Percentiles rank a stretch among this genome's conserved stretches.
These are phyloP conservation scores for Cryptotis parvus DNA, from an alignment of 2,113 vertebrate genomes.

Conservation along the genomic window DNA sequence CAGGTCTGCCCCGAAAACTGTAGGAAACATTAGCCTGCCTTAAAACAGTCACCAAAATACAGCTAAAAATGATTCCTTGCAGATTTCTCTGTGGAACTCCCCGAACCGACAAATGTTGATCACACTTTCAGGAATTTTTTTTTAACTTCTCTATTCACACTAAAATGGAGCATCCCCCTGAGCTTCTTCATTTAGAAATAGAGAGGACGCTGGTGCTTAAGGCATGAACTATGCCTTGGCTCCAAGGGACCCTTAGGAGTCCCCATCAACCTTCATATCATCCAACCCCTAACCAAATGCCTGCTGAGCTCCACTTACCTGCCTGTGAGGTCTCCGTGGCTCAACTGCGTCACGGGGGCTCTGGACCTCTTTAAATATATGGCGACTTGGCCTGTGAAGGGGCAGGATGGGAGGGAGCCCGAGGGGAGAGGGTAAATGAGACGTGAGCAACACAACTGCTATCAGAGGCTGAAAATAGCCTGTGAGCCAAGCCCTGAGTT, in stretches of 20 bases:
- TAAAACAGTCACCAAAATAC: neutral
- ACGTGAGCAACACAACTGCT: conserved; percentile 86
- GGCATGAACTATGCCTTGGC: neutral
- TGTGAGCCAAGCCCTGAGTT: conserved; percentile 88
- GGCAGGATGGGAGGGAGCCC: conserved; percentile 80
- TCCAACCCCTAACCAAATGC: neutral
- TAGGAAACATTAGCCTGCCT: neutral
- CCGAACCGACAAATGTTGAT: neutral
- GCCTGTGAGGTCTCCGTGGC: neutral
- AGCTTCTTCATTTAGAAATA: neutral
- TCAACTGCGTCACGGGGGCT: neutral
- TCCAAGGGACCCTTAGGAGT: fast-evolving
- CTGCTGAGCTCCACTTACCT: neutral
- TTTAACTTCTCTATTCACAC: neutral
- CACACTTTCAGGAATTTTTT: neutral
- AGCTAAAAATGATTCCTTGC: neutral
- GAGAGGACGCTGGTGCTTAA: neutral
- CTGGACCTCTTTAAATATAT: conserved; percentile 82
- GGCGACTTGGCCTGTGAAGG: conserved; percentile 54
- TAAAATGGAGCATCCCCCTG: neutral
- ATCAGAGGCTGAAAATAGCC: conserved; percentile 89
- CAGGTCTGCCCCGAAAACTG: neutral
- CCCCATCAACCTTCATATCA: neutral
- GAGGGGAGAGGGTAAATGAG: conserved; percentile 78
- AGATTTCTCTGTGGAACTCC: neutral